Evolutionary conservation across 2,888 invertebrate genomes (phyloP).

Genomic region (Brenthis hecate): DNA sequence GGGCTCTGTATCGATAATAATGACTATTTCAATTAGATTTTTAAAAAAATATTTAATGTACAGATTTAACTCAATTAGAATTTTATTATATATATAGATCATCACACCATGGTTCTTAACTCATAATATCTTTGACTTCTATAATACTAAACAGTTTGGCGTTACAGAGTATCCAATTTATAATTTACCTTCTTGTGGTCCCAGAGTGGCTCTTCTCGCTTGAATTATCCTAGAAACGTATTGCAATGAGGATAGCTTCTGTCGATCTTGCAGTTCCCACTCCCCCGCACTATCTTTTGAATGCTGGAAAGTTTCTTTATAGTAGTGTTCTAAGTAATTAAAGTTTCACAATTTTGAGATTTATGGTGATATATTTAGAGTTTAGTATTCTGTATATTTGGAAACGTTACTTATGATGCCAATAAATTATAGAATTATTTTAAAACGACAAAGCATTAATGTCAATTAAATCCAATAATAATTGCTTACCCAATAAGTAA

Average conservation of each 20-base stretch:
- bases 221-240: constrained; percentile 91
- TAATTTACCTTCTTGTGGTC: constrained; percentile 67
- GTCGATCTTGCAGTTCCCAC: constrained; percentile 91
- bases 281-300: constrained; percentile 94
- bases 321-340: constrained; percentile 1
- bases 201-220: constrained; percentile 73
- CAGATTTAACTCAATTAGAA: too few relatives aligned
- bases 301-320: constrained; percentile 61
- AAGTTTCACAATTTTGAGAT: background rate
- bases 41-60: too few relatives aligned
- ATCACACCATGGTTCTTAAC: too few relatives aligned
- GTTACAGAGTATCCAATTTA: background rate
- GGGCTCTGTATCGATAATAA: too few relatives aligned
- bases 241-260: constrained; percentile 91
- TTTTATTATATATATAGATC: too few relatives aligned
- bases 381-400: too few relatives aligned
- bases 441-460: background rate
- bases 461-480: background rate
- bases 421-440: too few relatives aligned
- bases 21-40: too few relatives aligned
- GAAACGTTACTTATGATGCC: too few relatives aligned
- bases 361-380: too few relatives aligned
- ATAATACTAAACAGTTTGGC: too few relatives aligned
- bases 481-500: background rate
- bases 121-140: too few relatives aligned